Base-by-base conservation (phyloP, 2,113 vertebrate species). In the Forbesichthys agassizii region DNA sequence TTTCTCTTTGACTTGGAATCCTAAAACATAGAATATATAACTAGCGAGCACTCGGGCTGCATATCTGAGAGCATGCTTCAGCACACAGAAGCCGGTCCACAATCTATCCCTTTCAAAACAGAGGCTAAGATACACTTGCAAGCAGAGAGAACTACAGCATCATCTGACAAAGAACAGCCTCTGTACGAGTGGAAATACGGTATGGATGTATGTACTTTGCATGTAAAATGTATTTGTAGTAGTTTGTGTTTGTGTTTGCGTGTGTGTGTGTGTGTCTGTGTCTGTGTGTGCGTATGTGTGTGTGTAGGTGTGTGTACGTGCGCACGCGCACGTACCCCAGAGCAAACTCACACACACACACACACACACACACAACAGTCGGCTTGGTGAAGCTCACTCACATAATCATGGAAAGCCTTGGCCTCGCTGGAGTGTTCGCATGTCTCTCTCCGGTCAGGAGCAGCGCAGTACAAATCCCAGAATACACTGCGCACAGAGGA, bases 401-500 rank as follows among this genome's bases (percentile, higher is more conserved):
- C 95, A 72, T 95, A 95, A 89, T 95, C 95, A 48, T 95, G 95
- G 89, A 95, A 95, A 80, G 94, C 94, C 91, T 96, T 97, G 90
- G 94, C 93, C 90, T 97, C 95, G n/a, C 94, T 94, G 61, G 94
- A 91, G 90, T 94, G 94, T 84, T 97, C 96, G 27, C 95, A 96
- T 14, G 93, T 94, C 86, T 96, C 95, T 75, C 95, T 90, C 85
- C 95, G 93, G 88, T 98, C 95, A 0, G 95, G 95, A 2, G 95
- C 95, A 0, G 95, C 95, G 27, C 95, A 96, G 90, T 96, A 97
- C 79, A 97, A 92, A 88, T 97, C 95, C 95, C 95, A 96, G 90
- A 96, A 98, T 76, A 96, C 95, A 48, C 95, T 96, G 86, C 68
- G 75, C 74, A 81, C 78, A 83, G 66, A 80, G 73, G 77, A 79